Evolutionary conservation across 2,888 invertebrate genomes (phyloP).

Genomic region (Netelia melanura): DNA sequence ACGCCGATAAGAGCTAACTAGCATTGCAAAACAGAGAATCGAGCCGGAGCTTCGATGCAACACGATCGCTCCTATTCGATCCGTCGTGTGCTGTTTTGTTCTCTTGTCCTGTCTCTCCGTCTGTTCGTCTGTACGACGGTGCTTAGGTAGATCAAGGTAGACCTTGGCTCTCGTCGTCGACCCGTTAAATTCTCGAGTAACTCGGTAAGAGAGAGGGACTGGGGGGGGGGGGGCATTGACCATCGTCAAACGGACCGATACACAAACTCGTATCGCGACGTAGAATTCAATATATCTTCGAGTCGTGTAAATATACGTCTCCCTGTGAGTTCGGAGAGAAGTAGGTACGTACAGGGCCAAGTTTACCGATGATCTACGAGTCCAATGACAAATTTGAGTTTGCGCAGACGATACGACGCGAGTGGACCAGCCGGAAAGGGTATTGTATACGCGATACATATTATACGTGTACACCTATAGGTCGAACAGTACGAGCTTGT

Average conservation of each 20-base stretch:
- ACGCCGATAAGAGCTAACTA: conserved; percentile 71
- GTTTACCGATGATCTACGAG: neutral
- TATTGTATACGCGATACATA: too few species aligned
- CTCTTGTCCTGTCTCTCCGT: neutral
- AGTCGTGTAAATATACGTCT: neutral
- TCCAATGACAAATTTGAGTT: neutral
- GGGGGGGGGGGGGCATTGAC: neutral
- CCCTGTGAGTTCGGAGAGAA: neutral
- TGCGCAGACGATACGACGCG: neutral
- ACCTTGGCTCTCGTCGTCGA: conserved; percentile 23
- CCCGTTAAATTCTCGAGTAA: conserved; percentile 39
- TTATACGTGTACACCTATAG: neutral
- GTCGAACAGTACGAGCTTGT: neutral
- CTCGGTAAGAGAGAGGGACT: neutral
- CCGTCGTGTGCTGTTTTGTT: conserved; percentile 31
- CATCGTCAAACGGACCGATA: conserved; percentile 24
- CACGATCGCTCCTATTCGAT: conserved; percentile 42
- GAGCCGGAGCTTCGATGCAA: conserved; percentile 38
- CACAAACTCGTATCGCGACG: neutral
- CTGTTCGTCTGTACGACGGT: neutral
- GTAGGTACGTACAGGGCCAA: neutral
- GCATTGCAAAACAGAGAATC: conserved; percentile 73
- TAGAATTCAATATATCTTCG: conserved; percentile 2
- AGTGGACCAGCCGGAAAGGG: neutral
- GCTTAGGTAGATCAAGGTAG: neutral